Percentiles rank a stretch among this genome's conserved stretches.
Conservation (phyloP, 2,888 invertebrate species). For the Hymenopus coronatus region DNA sequence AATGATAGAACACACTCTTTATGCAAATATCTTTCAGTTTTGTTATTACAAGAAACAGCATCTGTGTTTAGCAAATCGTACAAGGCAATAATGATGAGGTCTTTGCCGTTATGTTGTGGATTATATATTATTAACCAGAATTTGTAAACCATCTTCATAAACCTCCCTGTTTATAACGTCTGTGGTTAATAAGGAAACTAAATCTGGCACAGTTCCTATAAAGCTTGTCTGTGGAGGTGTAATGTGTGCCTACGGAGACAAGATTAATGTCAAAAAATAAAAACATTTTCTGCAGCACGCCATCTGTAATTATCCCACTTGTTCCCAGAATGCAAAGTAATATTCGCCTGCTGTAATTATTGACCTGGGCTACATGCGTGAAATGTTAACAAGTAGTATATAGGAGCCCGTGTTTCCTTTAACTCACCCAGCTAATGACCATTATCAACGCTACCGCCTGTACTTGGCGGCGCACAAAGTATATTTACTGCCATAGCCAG, state of each 20-base stretch:
- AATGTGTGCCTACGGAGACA: neutral
- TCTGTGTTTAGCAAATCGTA: no score
- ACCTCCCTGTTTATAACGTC: neutral
- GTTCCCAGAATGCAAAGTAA: neutral
- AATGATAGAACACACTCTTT: no score
- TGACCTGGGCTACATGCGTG: neutral
- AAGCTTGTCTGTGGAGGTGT: neutral
- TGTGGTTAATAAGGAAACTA: neutral
- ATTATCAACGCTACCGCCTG: neutral
- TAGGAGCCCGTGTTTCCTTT: no score
- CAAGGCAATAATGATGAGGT: no score
- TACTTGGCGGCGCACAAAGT: neutral
- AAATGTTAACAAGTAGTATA: neutral
- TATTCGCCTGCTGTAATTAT: neutral
- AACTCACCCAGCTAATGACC: neutral
- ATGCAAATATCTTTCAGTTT: no score
- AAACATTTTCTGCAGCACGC: neutral
- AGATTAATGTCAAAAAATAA: neutral
- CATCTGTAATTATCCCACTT: neutral
- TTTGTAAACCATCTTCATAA: neutral
- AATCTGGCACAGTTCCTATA: neutral
- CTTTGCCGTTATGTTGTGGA: no score
- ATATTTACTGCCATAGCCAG: no score
- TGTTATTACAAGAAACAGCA: no score
- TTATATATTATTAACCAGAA: neutral